Base-by-base conservation (phyloP, 2,888 invertebrate species). In the Platerodrilus igneus region DNA sequence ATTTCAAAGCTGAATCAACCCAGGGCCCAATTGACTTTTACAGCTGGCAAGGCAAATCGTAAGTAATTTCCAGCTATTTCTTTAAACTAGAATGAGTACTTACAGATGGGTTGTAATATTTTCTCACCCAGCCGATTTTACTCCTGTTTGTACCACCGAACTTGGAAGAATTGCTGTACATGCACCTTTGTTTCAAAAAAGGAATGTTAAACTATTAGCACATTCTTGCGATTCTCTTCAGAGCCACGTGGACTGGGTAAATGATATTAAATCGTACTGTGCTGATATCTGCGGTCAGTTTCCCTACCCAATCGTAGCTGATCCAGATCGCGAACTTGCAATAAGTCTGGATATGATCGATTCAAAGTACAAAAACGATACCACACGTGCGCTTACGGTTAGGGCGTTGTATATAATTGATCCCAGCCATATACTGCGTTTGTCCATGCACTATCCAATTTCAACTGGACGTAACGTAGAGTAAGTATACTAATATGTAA, bases 141-240 rank as follows among this genome's bases (percentile, higher is more conserved):
- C 91, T 0, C 91, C 91, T 0, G 90, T 91, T 0, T 92, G 91
- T 61, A 92, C 91, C 4, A 91, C 90, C 0, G 91, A 91, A 66
- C 68, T 92, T 51, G 87, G 85, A 2, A 73, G 81, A 27, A 79
- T 86, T 34, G 83, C 83, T 2, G 78, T 83, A 9, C 77, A 86
- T 57, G 67, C 73, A 35, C 75, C 77, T 0, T 75, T 83, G 55
- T 89, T 90, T 57, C 66, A 72, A 19, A 81, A 83, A 55, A 70
- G 87, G 11, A 78, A 79, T 53, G 79, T 81, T 4, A 88, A 89
- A 65, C 69, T 90, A 29, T 67, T 90, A 50, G 89, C 87, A 0
- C 78, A 88, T 56, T 90, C 89, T 0, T 85, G 86, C 51, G 88
- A 92, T 66, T 72, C 76, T 41, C 70, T 86, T 1, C 72, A 79